Base-by-base conservation (phyloP, 2,888 invertebrate species). In the Leptinotarsa tumamoca region DNA sequence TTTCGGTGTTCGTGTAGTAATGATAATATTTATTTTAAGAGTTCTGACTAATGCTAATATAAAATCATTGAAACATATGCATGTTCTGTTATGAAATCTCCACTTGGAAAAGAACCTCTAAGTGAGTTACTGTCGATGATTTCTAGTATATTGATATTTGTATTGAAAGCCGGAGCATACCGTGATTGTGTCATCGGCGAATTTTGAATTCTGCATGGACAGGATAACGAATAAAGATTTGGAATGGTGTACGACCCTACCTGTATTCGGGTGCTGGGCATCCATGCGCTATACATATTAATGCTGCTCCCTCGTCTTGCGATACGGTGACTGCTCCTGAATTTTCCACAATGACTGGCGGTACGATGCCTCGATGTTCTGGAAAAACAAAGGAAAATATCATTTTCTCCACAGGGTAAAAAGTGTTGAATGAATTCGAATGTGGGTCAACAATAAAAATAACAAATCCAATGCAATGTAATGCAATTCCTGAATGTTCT, bases 251-350 rank as follows among this genome's bases (percentile, higher is more conserved):
- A 23, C 18, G 13, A 68, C 72, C 77, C 78, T 90, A 94, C 95
- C 94, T 92, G 89, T 94, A 92, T 89, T 93, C 93, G n/a, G 95
- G 94, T 61, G 93, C 90, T 74, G 95, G 95, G 88, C 94, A 94
- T 73, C 94, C 94, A 86, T 93, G 94, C n/a, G 95, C 94, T 66
- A 94, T 92, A 88, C 95, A 95, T 78, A 95, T 90, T 80, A 95
- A 88, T 73, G 94, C 94, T 7, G 94, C 93, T 72, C 93, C 93
- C 86, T 94, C 93, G 81, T 94, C 94, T 87, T 94, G 93, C 69
- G 92, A 91, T 68, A 93, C 93, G 82, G 92, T 92, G 50, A 94
- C 92, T 80, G 92, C 91, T 71, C 92, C 92, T 67, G 93, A 92
- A 87, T 93, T 93, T 85, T 94, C 93, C 80, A 94, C 91, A 82